Evolutionary conservation across 2,797 vertebrate genomes (phyloP), one percentile per base, ranked within the genome.

Genomic region (Trachops cirrhosus): DNA sequence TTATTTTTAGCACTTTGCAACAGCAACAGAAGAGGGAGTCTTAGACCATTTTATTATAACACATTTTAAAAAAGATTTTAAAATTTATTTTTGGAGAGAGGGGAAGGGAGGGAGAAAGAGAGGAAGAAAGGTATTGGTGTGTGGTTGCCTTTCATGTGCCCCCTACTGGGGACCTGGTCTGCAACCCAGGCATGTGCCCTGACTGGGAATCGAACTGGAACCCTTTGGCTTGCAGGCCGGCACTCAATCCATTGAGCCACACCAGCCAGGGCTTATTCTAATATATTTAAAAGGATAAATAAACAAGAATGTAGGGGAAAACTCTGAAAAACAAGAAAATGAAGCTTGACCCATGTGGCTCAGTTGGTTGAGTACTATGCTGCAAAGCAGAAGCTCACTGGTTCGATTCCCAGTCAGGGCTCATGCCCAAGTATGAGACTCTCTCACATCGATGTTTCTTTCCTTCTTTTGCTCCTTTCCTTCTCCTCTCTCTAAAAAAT

Each of bases 11-110:
- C 37, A 48, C 22, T 86, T 78, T 57, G 26, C 48, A 84, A 89
- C 93, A 94, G 64, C 64, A 87, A 88, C 83, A 85, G 64, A 87
- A 90, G 70, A 86, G 67, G 86, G 41, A 88, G 32, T 6, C 41
- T 70, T 70, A 86, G 80, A 80, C 11, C 46, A 29, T 44, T 67
- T 87, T 67, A 71, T 88, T 75, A 19, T 5, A 14, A 54, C 0
- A 0, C 52, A 71, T 64, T 67, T 74, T 59, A 12, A 26, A 11
- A 11, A 24, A 59, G 57, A 59, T 59, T 59, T 29, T 26, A 11
- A 59, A 26, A 59, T 59, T 59, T 59, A 59, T 59, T 59, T 29
- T 59, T 59, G 29, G 57, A 57, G 24, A 26, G 9, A 57, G 24
- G 24, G 22, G 22, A 57, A 24, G 57, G 57, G 24, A 59, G 24